phyloP scores from a whole-genome alignment of 2,113 vertebrate species.

The Rhea pennata region DNA sequence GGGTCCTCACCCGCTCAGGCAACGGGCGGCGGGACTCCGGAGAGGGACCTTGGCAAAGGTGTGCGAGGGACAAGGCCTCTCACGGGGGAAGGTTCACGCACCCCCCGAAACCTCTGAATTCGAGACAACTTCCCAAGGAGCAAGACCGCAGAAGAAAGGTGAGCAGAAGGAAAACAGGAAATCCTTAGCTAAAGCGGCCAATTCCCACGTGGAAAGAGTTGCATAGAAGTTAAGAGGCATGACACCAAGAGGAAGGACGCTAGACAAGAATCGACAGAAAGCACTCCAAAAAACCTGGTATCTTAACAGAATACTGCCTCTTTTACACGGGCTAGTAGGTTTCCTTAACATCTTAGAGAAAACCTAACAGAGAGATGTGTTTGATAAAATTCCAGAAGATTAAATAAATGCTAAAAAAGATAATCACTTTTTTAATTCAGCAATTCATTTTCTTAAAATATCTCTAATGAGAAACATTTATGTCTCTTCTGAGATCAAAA shows the following conservation, averaged over 20 bases:
- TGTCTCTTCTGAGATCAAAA: background rate
- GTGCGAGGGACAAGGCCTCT: fast-evolving
- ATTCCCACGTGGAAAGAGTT: background rate
- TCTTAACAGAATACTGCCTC: background rate
- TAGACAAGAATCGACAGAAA: background rate
- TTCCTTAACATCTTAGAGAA: background rate
- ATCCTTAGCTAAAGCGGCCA: background rate
- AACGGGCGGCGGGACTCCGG: background rate
- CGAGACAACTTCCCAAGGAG: background rate
- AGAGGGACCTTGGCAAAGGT: background rate
- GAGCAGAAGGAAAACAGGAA: background rate
- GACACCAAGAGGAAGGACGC: background rate
- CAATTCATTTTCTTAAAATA: background rate
- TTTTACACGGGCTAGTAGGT: background rate
- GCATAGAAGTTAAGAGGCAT: background rate
- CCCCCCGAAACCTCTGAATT: background rate
- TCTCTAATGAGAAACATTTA: background rate
- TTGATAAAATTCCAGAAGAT: background rate
- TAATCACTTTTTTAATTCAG: background rate
- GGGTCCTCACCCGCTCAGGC: background rate
- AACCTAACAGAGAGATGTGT: background rate
- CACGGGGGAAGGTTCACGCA: background rate
- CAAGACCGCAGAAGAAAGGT: background rate
- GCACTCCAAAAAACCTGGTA: background rate
- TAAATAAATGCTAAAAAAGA: background rate